phyloP scores from a whole-genome alignment of 2,797 vertebrate genomes.

The Rallus crepitans region DNA sequence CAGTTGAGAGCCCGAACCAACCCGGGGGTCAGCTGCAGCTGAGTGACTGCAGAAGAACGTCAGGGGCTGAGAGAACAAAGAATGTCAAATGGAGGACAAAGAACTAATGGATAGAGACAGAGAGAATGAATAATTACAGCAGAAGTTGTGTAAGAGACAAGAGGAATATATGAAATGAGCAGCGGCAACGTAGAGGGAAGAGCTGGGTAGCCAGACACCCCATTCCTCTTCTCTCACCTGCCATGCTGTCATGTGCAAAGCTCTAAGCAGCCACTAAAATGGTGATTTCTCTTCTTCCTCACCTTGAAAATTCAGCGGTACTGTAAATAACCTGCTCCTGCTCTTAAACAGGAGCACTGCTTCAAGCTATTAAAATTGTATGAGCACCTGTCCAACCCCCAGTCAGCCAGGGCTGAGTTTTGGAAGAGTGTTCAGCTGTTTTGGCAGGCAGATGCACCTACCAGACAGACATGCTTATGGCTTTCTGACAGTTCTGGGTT shows the following conservation, averaged over 20 bases:
- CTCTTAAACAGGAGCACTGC: neutral
- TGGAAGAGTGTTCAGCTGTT: neutral
- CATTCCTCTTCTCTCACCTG: neutral
- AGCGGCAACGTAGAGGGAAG: neutral
- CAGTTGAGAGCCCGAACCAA: neutral
- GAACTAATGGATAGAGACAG: neutral
- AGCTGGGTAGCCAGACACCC: neutral
- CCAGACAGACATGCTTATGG: neutral
- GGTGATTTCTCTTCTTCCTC: neutral
- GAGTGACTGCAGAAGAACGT: neutral
- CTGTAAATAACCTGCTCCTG: neutral
- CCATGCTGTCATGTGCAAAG: neutral
- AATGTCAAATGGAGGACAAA: neutral
- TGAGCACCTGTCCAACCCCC: neutral
- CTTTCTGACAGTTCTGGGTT: neutral
- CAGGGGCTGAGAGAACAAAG: neutral
- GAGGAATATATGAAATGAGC: neutral
- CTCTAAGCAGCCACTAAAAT: neutral
- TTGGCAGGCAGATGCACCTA: neutral
- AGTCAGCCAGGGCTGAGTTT: neutral
- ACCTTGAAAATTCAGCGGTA: constrained; percentile 7
- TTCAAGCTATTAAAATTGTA: constrained; percentile 31
- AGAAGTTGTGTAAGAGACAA: neutral
- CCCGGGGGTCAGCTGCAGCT: neutral
- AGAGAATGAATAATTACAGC: neutral